These are phyloP conservation scores for Lamellibrachia luymesi DNA, from an alignment of 1,140 invertebrate species.

Conservation along the genomic window DNA sequence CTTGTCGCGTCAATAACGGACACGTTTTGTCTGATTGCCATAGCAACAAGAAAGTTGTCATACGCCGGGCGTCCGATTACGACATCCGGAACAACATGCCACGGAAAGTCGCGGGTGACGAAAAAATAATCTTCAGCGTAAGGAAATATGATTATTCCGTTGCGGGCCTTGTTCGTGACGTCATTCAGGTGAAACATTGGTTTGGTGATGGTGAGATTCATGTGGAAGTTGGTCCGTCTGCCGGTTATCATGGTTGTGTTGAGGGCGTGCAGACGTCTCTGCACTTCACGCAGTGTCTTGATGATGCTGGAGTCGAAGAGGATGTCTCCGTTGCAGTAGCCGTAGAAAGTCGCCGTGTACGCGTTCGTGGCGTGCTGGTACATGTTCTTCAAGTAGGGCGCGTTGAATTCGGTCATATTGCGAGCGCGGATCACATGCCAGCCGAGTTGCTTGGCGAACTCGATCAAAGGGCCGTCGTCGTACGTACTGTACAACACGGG, in stretches of 20 bases:
- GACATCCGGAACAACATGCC: slow-evolving; percentile 18
- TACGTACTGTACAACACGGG: slow-evolving; percentile 6
- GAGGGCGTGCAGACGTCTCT: not conserved
- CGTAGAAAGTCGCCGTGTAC: slow-evolving; percentile 19
- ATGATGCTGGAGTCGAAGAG: slow-evolving; percentile 10
- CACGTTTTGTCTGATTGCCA: slow-evolving; percentile 13
- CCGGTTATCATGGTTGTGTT: slow-evolving; percentile 19
- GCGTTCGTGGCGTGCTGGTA: slow-evolving; percentile 4
- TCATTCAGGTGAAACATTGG: not conserved
- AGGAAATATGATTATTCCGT: not conserved
- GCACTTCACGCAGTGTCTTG: not conserved
- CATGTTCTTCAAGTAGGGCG: slow-evolving; percentile 23
- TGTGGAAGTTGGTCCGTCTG: not conserved
- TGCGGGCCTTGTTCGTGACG: slow-evolving; percentile 9
- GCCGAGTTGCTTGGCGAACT: slow-evolving; percentile 10
- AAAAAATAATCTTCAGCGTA: slow-evolving; percentile 27
- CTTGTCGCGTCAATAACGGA: slow-evolving; percentile 16
- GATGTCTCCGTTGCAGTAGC: slow-evolving; percentile 24
- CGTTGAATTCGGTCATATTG: slow-evolving; percentile 7
- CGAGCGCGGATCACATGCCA: slow-evolving; percentile 15
- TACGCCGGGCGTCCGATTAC: slow-evolving; percentile 23
- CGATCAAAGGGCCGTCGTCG: not conserved
- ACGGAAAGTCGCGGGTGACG: slow-evolving; percentile 20
- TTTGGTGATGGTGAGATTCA: not conserved
- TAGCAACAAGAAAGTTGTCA: slow-evolving; percentile 22